Percentiles rank a stretch among this genome's conserved stretches.
Conservation (phyloP, 2,113 vertebrate genomes). For the Calidris pygmaea region DNA sequence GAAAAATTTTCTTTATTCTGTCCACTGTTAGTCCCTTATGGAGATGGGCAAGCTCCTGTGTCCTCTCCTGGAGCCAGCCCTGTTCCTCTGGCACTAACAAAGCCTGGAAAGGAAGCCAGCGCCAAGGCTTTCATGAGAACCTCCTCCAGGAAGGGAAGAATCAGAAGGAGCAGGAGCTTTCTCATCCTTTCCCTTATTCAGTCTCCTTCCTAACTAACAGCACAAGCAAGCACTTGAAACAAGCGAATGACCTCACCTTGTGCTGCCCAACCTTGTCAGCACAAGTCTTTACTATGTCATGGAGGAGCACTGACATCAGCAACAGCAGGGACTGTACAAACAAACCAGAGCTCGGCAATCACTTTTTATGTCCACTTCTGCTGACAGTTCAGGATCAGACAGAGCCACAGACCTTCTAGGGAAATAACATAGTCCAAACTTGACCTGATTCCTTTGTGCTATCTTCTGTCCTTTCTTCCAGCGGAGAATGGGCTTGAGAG, state of each 20-base stretch:
- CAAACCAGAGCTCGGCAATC: not conserved
- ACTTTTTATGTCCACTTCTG: not conserved
- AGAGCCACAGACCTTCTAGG: not conserved
- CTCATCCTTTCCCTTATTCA: not conserved
- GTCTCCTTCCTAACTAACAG: not conserved
- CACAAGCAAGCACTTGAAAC: not conserved
- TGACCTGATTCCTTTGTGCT: conserved; percentile 90
- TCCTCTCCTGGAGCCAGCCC: not conserved
- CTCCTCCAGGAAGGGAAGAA: not conserved
- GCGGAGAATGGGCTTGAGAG: conserved; percentile 88
- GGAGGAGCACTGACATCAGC: not conserved
- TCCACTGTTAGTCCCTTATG: not conserved
- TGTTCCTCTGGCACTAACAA: not conserved
- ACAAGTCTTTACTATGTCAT: not conserved
- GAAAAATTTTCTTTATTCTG: not conserved
- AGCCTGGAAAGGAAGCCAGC: not conserved
- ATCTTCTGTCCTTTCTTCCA: conserved; percentile 95
- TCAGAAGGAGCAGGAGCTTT: not conserved
- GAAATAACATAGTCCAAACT: not conserved
- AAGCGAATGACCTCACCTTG: not conserved
- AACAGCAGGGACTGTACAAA: not conserved
- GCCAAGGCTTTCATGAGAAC: not conserved
- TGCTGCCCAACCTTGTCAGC: not conserved
- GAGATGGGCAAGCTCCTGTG: not conserved
- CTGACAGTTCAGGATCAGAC: not conserved